Evolutionary conservation across 2,888 invertebrate species (phyloP).

Genomic region (Homarus gammarus): DNA sequence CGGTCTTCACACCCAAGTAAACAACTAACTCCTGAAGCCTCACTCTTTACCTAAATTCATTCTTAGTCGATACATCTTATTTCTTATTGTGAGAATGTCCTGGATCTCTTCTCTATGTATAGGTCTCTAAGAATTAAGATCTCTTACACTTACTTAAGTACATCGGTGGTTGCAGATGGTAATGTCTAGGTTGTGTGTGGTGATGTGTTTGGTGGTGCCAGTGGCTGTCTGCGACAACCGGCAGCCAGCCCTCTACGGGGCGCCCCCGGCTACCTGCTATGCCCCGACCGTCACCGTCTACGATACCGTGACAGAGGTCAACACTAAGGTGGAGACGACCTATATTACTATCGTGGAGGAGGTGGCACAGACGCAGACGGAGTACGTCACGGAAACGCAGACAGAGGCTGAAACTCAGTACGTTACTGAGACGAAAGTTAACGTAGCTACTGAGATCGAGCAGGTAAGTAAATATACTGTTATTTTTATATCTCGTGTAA

Average conservation of each 20-base stretch:
- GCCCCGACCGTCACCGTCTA: slow-evolving; percentile 44
- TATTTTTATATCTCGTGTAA: too few species aligned
- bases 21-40: neutral
- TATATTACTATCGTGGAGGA: slow-evolving; percentile 31
- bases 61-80: neutral
- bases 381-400: neutral
- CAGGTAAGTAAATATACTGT: slow-evolving; percentile 43
- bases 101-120: neutral
- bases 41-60: neutral
- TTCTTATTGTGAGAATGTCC: neutral
- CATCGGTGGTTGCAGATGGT: neutral
- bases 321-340: slow-evolving; percentile 41
- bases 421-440: slow-evolving; percentile 16
- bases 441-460: slow-evolving; percentile 23
- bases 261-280: slow-evolving; percentile 16
- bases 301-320: slow-evolving; percentile 31
- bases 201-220: neutral
- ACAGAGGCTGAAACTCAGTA: slow-evolving; percentile 25
- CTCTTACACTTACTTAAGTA: neutral
- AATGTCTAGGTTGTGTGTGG: neutral
- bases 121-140: neutral
- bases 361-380: slow-evolving; percentile 34
- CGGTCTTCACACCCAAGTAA: too few species aligned
- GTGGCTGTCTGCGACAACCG: neutral
- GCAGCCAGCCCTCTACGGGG: neutral